A percentile compares a stretch with the other conserved stretches of the same genome.
phyloP scores from a whole-genome alignment of 2,888 invertebrate genomes.

The Trypoxylon attenuatum region DNA sequence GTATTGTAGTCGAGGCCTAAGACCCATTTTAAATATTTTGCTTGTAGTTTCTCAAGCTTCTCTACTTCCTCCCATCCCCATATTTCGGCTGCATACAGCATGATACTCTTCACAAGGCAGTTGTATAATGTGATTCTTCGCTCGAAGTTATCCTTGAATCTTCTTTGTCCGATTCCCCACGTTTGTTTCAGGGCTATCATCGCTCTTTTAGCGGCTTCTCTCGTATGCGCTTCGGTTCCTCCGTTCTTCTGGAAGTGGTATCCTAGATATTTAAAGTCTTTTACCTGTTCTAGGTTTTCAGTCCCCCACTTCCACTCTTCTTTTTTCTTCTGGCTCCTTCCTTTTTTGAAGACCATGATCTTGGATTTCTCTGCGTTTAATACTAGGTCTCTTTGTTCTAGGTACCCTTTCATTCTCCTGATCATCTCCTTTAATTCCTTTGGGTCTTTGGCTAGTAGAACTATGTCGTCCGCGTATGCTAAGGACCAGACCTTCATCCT shows the following conservation, averaged over 20 bases:
- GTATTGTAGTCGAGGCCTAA: background rate
- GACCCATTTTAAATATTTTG: background rate
- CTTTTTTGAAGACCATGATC: background rate
- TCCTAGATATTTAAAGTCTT: constrained; percentile 2
- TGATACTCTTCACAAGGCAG: no score
- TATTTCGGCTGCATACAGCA: background rate
- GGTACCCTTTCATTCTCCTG: background rate
- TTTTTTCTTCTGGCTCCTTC: background rate
- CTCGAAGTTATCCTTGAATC: no score
- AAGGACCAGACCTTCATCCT: background rate
- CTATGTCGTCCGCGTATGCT: constrained; percentile 1
- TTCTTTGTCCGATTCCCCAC: background rate
- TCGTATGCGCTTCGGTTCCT: background rate
- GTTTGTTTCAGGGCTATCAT: background rate
- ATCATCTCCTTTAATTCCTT: background rate
- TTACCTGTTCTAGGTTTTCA: background rate
- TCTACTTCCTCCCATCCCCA: background rate
- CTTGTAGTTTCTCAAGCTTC: background rate
- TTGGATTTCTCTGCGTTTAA: background rate
- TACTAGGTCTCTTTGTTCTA: background rate
- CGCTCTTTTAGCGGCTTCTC: background rate
- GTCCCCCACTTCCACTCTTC: background rate
- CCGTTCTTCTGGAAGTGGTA: background rate
- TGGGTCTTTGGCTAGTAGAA: background rate
- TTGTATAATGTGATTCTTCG: no score